Base-by-base conservation (phyloP, 64 coral and sea anemone species). In the Montipora foliosa region DNA sequence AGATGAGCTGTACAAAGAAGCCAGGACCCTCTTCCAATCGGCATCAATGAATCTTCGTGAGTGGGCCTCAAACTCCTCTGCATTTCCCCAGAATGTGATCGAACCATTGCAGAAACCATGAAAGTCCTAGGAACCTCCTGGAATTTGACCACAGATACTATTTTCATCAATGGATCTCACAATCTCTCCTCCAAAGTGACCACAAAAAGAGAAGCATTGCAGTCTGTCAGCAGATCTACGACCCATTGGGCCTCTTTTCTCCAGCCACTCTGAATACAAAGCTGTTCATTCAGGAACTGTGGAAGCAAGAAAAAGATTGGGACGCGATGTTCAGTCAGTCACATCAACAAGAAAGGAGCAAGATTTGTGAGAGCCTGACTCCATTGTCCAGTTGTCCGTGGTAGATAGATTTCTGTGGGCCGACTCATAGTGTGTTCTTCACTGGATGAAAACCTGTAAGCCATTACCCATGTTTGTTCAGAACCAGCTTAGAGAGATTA, bases 1-100 rank as follows among this genome's bases (percentile, higher is more conserved):
- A 83, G 70, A 46, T 46, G 57, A 84, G 29, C 90, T 83, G 15
- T 92, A 84, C 90, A 84, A 83, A 75, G 90, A 92, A 83, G 81
- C 61, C 79, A 37, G 11, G 58, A 49, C 64, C 62, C n/a, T 91
- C 62, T 91, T 91, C 70, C 21, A 92, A 50, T 77, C 44, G 25
- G 44, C 75, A 59, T 90, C 89, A 16, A 90, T 81, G 29, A 29
- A 29, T 29, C 29, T 29, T 29, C 29, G 89, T 66, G 78, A 82
- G 49, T 91, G 89, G 89, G 78, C 55, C 24, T 91, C 89, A 80
- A 91, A 82, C 61, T 91, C 89, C 22, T 50, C 44, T 69, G 78
- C 82, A 70, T 24, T 91, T 66, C 77, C 73, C 77, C 46, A 79
- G 16, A 79, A 79, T 51, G 77, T 51, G 77, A 79, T 51, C 45